phyloP scores from a whole-genome alignment of 2,113 vertebrate genomes.

The Paraplagusia blochii region DNA sequence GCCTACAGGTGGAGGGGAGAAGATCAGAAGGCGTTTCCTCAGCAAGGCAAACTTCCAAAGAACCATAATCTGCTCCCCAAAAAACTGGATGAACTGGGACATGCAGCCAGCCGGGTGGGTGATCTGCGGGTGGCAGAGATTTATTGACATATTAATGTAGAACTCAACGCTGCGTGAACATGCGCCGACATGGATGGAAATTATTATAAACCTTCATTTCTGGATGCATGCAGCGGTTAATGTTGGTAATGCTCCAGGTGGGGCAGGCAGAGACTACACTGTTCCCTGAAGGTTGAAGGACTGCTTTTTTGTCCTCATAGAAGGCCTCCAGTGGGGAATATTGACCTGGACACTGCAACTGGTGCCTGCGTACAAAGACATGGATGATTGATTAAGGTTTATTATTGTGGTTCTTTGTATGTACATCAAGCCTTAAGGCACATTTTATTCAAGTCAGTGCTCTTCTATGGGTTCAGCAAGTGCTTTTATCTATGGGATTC shows the following conservation, averaged over 20 bases:
- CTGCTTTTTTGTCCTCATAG: conserved; percentile 96
- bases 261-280: conserved; percentile 78
- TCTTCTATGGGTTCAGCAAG: no score
- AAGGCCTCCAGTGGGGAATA: conserved; percentile 96
- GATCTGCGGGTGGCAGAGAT: conserved; percentile 76
- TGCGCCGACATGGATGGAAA: accelerated
- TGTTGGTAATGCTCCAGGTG: conserved; percentile 81
- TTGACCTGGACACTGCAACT: conserved; percentile 91
- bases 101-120: conserved; percentile 98
- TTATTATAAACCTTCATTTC: conserved; percentile 90
- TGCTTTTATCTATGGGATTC: no score
- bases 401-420: no score
- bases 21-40: conserved; percentile 93
- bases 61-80: conserved; percentile 94
- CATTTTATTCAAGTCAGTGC: no score
- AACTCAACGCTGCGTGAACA: not conserved
- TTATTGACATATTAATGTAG: not conserved
- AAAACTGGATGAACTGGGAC: conserved; percentile 99
- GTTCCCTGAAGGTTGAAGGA: conserved; percentile 80
- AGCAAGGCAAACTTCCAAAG: conserved; percentile 97
- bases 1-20: conserved; percentile 94
- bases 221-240: conserved; percentile 95
- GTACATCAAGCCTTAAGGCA: no score
- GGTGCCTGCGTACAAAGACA: conserved; percentile 77
- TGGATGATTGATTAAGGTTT: not conserved